Evolutionary conservation across 2,113 vertebrate genomes (phyloP), one percentile per base, ranked within the genome.

Genomic region (Silurus glanis): DNA sequence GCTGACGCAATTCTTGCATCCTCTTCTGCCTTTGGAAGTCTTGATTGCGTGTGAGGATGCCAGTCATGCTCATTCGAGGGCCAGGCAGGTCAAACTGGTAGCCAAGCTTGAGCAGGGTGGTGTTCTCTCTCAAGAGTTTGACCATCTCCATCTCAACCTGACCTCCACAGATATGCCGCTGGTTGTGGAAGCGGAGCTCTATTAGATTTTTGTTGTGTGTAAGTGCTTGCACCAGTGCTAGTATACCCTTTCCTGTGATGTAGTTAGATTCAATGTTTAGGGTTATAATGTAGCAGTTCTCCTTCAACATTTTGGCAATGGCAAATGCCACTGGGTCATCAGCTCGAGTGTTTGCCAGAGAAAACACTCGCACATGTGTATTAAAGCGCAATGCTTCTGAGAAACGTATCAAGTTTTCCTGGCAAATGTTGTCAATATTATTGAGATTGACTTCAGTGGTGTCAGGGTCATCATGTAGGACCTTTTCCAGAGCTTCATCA

Each of bases 101-200:
- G 0, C 98, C 98, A 86, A 99, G 92, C 86, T 97, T 96, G 87
- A 99, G 95, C 91, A 99, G 88, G 7, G 96, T 98, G 67, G 93
- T 92, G 91, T 99, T 99, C 69, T 98, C 97, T 90, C 94, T 96
- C 86, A 99, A 90, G 53, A 99, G 91, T 93, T 97, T 97, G 85
- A 96, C 98, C 89, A 99, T 97, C 93, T 99, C 98, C 98, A 99
- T 99, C 93, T 99, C 98, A 5, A 97, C 97, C 93, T 99, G 97
- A 88, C 96, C 97, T 86, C 98, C 98, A 93, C 97, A 97, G 89
- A 99, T 98, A 92, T 99, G 98, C 87, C 98, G 94, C 93, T 99
- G 98, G 88, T 99, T 99, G 93, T 99, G 98, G 91, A 99, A 99
- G 7, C 98, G 95, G 25, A 99, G 95, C 87, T 99, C 98, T 0